phyloP scores from a whole-genome alignment of 2,888 invertebrate species.

The Epirrita christyi region DNA sequence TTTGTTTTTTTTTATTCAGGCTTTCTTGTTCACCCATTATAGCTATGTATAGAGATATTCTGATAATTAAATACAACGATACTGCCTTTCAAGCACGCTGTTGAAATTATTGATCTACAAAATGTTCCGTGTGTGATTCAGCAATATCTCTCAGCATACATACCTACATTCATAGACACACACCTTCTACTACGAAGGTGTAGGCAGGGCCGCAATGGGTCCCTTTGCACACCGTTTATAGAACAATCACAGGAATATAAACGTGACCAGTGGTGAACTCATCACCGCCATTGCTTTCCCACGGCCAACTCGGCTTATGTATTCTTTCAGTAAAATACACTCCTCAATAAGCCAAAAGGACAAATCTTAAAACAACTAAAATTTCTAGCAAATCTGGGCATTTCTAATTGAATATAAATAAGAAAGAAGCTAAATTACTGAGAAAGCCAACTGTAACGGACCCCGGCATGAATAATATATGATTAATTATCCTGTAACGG shows the following conservation, averaged over 20 bases:
- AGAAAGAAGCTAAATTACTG: slow-evolving; percentile 30
- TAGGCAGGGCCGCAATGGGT: too few relatives aligned
- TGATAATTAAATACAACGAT: background rate
- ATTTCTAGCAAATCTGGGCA: too few relatives aligned
- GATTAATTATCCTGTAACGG: slow-evolving; percentile 33
- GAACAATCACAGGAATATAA: too few relatives aligned
- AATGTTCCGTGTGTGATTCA: background rate
- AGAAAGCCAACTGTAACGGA: slow-evolving; percentile 28
- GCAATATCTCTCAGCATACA: background rate
- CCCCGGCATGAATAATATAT: slow-evolving; percentile 39
- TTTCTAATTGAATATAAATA: slow-evolving; percentile 25
- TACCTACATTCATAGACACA: too few relatives aligned
- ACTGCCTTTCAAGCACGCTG: background rate
- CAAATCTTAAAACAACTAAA: too few relatives aligned
- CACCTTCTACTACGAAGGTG: too few relatives aligned
- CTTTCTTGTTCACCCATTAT: background rate
- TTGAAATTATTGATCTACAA: background rate
- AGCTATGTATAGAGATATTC: background rate
- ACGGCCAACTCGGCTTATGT: too few relatives aligned
- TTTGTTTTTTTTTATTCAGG: background rate
- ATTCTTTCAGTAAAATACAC: too few relatives aligned
- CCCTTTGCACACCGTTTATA: too few relatives aligned
- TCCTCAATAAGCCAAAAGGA: too few relatives aligned
- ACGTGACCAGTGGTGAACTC: too few relatives aligned
- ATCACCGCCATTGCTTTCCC: too few relatives aligned